Percentiles rank a stretch among this genome's conserved stretches.
Evolutionary conservation across 1,140 invertebrate species (phyloP).

Genomic region (Agraylea sexmaculata): DNA sequence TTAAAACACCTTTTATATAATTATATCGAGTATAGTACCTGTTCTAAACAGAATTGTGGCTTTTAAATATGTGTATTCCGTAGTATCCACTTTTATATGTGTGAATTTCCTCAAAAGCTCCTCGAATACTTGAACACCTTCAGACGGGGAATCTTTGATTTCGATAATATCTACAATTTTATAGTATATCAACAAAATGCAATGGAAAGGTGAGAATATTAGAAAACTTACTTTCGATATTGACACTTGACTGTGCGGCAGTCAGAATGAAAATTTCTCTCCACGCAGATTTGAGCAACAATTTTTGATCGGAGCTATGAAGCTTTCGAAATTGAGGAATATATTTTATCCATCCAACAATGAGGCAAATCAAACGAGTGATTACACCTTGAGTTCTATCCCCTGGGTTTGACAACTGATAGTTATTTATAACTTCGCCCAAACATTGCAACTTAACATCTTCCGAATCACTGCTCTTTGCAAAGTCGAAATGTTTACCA

Average conservation of each 20-base stretch:
- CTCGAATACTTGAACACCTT: constrained; percentile 25
- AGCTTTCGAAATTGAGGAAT: constrained; percentile 64
- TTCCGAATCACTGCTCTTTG: too few relatives aligned
- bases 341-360: constrained; percentile 66
- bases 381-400: too few relatives aligned
- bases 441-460: too few relatives aligned
- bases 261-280: constrained; percentile 74
- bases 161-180: neutral
- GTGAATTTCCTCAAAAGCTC: constrained; percentile 54
- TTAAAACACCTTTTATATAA: neutral
- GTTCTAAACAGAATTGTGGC: constrained; percentile 69
- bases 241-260: constrained; percentile 66
- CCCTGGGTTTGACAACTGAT: too few relatives aligned
- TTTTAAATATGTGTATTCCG: constrained; percentile 75
- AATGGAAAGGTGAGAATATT: constrained; percentile 3
- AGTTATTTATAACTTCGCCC: too few relatives aligned
- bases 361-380: too few relatives aligned
- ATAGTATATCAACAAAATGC: constrained; percentile 3
- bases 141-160: neutral
- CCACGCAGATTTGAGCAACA: constrained; percentile 68
- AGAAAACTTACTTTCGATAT: constrained; percentile 43
- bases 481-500: too few relatives aligned
- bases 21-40: constrained; percentile 40
- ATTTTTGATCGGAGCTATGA: constrained; percentile 55
- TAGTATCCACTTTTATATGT: constrained; percentile 59